Evolutionary conservation across 1,140 invertebrate species (phyloP), one percentile per base, ranked within the genome.

Genomic region (Nephila pilipes): DNA sequence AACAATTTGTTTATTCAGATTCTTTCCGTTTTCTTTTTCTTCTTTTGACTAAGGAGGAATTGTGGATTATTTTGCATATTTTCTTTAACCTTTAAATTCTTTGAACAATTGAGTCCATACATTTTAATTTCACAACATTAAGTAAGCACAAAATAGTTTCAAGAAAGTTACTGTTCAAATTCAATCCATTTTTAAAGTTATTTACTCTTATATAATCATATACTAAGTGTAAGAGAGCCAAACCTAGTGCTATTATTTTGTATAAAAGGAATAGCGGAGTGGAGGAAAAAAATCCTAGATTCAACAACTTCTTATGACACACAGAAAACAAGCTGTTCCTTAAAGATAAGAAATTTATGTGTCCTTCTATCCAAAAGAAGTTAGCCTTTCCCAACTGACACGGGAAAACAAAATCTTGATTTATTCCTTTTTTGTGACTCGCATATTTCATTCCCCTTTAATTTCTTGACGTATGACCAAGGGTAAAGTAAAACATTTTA

Each of bases 271-370:
- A 36, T 18, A 14, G 29, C 0, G 58, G 29, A 65, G 14, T 10
- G 1, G 20, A 1, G 32, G 10, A 14, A 32, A 14, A 32, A 32
- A 25, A 75, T 29, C 36, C 69, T 14, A 32, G 32, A 16, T 2
- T 18, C 25, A 36, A 32, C 16, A 2, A 36, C 25, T 36, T 46
- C 29, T 75, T 36, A 36, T 75, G 69, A 75, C 32, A 75, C 32
- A 75, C 69, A 75, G 14, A 75, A 18, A 6, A 29, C 69, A 75
- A 32, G 69, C 69, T 75, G 69, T 18, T 75, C 32, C 29, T 75
- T 32, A 1, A 20, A 75, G 69, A 75, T 75, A 75, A 75, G 69
- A 29, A 75, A 75, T 75, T 75, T 75, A 75, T 75, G 69, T 75
- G 12, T 46, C 32, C 69, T 36, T 75, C 69, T 36, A 36, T 32